Evolutionary conservation across 2,113 vertebrate genomes (phyloP), one percentile per base, ranked within the genome.

Genomic region (Oxyura jamaicensis): DNA sequence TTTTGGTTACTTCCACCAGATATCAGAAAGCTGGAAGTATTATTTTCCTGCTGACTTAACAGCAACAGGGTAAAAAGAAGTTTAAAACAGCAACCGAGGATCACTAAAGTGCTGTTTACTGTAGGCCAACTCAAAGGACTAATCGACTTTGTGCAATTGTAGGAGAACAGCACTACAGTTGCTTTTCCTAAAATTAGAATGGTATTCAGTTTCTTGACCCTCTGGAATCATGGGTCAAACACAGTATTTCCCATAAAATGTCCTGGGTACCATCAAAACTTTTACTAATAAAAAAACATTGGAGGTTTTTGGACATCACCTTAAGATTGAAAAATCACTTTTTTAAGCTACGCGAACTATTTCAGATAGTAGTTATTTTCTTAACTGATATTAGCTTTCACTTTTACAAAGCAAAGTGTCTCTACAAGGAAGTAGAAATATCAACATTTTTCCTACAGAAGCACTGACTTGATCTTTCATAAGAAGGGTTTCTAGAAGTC

Each of bases 381-480:
- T 80, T 73, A 58, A 16, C 22, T 31, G 50, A 20, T 58, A 65
- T 73, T 46, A 86, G 26, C 42, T 83, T 83, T 71, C 59, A 77
- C 36, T 93, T 59, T 63, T 17, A 35, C 31, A 91, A 92, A 83
- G 60, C 20, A 75, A 59, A 91, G 2, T 3, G 10, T 42, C n/a
- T 63, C 23, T 50, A 80, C 12, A 66, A 35, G 25, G 35, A 59
- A 71, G 18, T 5, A 22, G 21, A 82, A 87, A 96, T 93, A 91
- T 87, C 82, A 94, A 85, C 62, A 68, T 81, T 92, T 71, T 86
- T 82, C 91, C 77, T 72, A 68, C 69, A 65, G 73, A 83, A 42
- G 5, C 48, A 95, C 31, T 79, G 66, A 89, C 44, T 44, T 84
- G 31, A 67, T 73, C 42, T 75, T 79, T 73, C 14, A 68, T 75